A percentile compares a stretch with the other conserved stretches of the same genome.
Evolutionary conservation across 2,797 vertebrate genomes (phyloP).

Genomic region (Emys orbicularis): DNA sequence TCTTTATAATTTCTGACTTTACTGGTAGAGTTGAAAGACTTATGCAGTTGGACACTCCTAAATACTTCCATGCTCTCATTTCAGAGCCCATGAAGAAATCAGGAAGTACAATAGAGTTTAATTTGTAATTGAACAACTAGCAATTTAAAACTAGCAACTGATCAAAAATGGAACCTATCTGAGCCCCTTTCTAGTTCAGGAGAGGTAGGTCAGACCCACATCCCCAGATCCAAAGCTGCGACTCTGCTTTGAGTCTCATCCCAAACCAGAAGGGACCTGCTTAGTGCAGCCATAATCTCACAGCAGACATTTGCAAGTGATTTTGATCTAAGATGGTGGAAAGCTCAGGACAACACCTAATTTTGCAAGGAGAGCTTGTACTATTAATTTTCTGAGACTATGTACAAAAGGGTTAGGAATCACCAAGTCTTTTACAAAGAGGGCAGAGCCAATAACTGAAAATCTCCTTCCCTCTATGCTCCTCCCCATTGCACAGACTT

Average conservation of each 20-base stretch:
- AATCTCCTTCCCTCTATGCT: background rate
- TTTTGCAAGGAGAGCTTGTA: background rate
- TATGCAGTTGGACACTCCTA: background rate
- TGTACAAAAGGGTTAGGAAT: background rate
- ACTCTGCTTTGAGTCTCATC: background rate
- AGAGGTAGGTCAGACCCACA: background rate
- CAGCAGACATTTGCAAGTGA: background rate
- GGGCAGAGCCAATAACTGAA: background rate
- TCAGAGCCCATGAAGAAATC: background rate
- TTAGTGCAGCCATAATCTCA: background rate
- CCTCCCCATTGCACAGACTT: background rate
- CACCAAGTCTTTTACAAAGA: background rate
- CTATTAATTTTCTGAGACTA: background rate
- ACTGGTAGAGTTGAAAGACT: rapidly evolving
- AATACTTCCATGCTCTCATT: background rate
- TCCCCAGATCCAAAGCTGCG: background rate
- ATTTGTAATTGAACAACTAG: background rate
- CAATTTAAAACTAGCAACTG: rapidly evolving
- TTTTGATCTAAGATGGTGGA: background rate
- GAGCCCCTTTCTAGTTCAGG: rapidly evolving
- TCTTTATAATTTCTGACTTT: background rate
- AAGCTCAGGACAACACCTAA: background rate
- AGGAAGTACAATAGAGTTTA: rapidly evolving
- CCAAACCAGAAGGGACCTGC: background rate
- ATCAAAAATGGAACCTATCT: background rate